Base-by-base conservation (phyloP, 2,888 invertebrate genomes). In the Protula sp. region DNA sequence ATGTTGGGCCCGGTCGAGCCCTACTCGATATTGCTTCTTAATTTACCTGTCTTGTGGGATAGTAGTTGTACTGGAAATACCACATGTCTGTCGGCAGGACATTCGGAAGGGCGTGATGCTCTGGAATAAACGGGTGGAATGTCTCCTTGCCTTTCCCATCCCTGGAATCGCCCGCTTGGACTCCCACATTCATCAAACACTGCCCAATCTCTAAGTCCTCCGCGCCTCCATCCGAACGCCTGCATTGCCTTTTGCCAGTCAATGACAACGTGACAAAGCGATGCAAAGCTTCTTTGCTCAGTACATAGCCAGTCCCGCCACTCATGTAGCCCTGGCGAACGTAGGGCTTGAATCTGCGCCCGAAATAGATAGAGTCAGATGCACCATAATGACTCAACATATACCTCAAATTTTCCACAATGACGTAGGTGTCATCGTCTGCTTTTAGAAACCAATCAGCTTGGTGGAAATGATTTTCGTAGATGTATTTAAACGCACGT, bases 391-490 rank as follows among this genome's bases (percentile, higher is more conserved):
- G 86, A 30, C 88, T 86, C 27, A 97, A 80, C 89, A 97, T n/a
- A n/a, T n/a, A n/a, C n/a, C n/a, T n/a, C n/a, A n/a, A n/a, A n/a
- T n/a, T n/a, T n/a, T n/a, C n/a, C n/a, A n/a, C n/a, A n/a, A n/a
- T n/a, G n/a, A n/a, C n/a, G n/a, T n/a, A n/a, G n/a, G n/a, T 97
- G 76, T 98, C 97, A 81, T 98, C 98, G 75, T 98, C 98, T 22
- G 98, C 97, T 81, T 99, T 99, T 73, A 97, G 84, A 80, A 99
- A 97, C 94, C 94, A 97, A 81, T 97, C 97, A 1, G 90, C 92
- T 58, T 94, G 87, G 68, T 93, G 86, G 55, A 88, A 83, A 78
- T 94, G 75, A 59, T 94, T 84, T 68, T 91, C 85, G 76, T 92
- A 91, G 26, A 92, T 87, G 76, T 94, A 92, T 72, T 88, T 87